Evolutionary conservation across 1,140 invertebrate genomes (phyloP), one percentile per base, ranked within the genome.

Genomic region (Caenorhabditis remanei): DNA sequence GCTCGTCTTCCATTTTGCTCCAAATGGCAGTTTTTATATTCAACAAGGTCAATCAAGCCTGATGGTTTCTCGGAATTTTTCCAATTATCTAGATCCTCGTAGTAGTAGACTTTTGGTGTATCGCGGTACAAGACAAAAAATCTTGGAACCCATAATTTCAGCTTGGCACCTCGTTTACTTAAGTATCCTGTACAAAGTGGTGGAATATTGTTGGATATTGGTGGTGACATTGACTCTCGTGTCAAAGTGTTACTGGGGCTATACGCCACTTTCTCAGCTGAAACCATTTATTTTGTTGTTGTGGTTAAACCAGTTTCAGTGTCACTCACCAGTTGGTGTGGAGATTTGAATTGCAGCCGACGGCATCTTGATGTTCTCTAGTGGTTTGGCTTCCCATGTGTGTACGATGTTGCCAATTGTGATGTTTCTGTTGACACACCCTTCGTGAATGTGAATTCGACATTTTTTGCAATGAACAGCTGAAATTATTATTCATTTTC

Each of bases 381-480:
- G 19, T 50, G 71, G 71, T 24, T 79, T 79, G 43, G 71, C 71
- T 13, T 50, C 71, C 43, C 43, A 79, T 24, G 71, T 79, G 46
- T 79, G 71, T 11, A 50, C 1, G 14, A 79, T 79, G 46, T 79
- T 50, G 8, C 46, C 46, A 11, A 79, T 79, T 50, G 19, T 79
- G 6, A 79, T 79, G 46, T 79, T 79, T 6, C 71, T 2, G 11
- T 79, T 79, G 19, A 79, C 71, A 32, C 71, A 79, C 24, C 71
- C 71, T 24, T 79, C 71, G 21, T 79, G 71, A 24, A 79, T n/a
- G 14, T 79, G 46, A 24, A 79, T 79, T 14, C 71, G 71, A 11
- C 71, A 79, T 24, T 79, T 79, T 53, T 79, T 79, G 46, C 71
- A 79, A 46, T 79, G 46, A 50, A 79, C 71, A 21, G 71, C 71